These are phyloP conservation scores for Egretta garzetta DNA, from an alignment of 2,113 vertebrate species.

Conservation along the genomic window DNA sequence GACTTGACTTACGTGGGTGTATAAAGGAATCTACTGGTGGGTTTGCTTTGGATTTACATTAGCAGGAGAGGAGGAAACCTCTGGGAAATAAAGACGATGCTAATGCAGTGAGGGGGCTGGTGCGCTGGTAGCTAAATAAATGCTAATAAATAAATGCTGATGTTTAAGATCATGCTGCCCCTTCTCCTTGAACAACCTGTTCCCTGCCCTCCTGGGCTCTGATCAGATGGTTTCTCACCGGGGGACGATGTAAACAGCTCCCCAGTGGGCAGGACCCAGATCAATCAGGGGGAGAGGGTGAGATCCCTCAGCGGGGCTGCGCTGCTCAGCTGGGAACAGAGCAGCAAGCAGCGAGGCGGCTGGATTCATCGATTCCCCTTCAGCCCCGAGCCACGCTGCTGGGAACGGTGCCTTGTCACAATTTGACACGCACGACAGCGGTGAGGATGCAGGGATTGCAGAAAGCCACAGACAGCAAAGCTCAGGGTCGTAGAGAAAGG, in stretches of 20 bases:
- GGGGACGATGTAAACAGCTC: not conserved
- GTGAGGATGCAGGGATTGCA: not conserved
- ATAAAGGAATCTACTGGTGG: not conserved
- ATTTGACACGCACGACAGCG: not conserved
- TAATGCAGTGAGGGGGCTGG: constrained; percentile 48
- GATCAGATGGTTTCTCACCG: not conserved
- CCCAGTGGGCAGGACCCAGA: not conserved
- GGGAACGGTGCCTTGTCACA: not conserved
- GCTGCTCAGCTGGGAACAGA: not conserved
- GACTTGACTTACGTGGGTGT: not conserved
- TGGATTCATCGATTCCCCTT: not conserved
- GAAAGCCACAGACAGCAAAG: not conserved
- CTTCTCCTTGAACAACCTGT: not conserved
- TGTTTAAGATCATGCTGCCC: not conserved
- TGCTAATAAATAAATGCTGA: constrained; percentile 31
- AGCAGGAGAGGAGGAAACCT: not conserved
- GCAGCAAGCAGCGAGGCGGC: not conserved
- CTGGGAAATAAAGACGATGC: constrained; percentile 33
- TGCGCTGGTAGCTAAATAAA: not conserved
- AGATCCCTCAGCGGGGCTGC: not conserved
- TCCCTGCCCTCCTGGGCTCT: not conserved
- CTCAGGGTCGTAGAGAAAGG: not conserved
- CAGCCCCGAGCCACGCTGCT: not conserved
- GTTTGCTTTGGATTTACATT: not conserved
- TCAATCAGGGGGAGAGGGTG: not conserved